Base-by-base conservation (phyloP, 2,888 invertebrate genomes). In the Deilephila elpenor region DNA sequence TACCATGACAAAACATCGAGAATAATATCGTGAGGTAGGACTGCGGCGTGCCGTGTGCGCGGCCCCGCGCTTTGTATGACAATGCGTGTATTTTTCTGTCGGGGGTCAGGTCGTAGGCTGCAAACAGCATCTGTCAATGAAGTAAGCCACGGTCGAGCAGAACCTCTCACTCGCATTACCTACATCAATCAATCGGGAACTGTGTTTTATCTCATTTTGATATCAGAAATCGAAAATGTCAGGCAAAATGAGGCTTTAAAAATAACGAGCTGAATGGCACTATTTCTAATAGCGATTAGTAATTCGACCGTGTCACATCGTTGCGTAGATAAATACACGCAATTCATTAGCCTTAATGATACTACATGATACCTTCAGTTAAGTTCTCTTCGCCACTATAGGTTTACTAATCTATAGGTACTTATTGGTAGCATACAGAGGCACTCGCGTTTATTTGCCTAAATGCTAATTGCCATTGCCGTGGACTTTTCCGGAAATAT, bases 121-220 rank as follows among this genome's bases (percentile, higher is more conserved):
- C 77, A 77, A 78, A 77, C 86, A 84, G 86, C 86, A 89, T 89
- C 89, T 86, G 89, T 90, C 88, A 90, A 89, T 88, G 89, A 89
- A 85, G 85, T 88, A 87, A 91, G 91, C 86, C 92, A 92, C 88
- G 91, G 93, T 84, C 92, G 82, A 61, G 61, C 62, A 71, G 25
- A 84, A 83, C 92, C 93, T 90, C 91, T 92, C 92, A 91, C 93
- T 89, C 81, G 44, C 25, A 67, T 67, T 67, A 67, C 67, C 25
- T 67, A 67, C 67, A 56, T 72, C 32, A 53, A 72, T 72, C 17
- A 62, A 67, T 44, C 51, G 67, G 67, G 67, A 67, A 51, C 51
- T 17, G 17, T 17, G 56, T 44, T 11, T 67, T 37, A 67, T 51
- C 67, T 44, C 19, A 64, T 62, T 44, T n/a, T 56, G 5, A 44